phyloP scores from a whole-genome alignment of 2,888 invertebrate species.

The Spialia ferax region DNA sequence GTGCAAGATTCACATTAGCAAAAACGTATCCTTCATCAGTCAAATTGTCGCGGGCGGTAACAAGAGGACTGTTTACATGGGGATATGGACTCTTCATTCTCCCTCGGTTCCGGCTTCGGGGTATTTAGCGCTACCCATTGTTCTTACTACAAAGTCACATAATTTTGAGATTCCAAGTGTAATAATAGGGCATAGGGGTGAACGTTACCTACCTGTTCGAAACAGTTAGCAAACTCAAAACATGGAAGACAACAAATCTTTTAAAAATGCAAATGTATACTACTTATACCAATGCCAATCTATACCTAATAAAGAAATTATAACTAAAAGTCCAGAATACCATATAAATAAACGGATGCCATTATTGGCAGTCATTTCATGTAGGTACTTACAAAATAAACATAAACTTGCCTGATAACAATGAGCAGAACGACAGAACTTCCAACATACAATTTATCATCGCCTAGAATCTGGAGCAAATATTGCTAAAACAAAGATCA shows the following conservation, averaged over 20 bases:
- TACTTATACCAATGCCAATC: too few species aligned
- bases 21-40: too few species aligned
- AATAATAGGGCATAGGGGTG: slow-evolving; percentile 8
- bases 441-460: slow-evolving; percentile 32
- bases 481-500: slow-evolving; percentile 34
- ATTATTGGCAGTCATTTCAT: slow-evolving; percentile 10
- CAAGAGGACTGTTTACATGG: slow-evolving; percentile 28
- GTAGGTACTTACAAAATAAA: slow-evolving; percentile 3
- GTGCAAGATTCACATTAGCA: slow-evolving; percentile 11
- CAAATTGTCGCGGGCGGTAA: too few species aligned
- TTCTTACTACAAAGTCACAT: slow-evolving; percentile 9
- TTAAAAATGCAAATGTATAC: too few species aligned
- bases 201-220: background rate
- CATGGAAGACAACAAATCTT: background rate
- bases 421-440: slow-evolving; percentile 19
- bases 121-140: slow-evolving; percentile 25
- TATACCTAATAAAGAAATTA: too few species aligned
- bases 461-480: slow-evolving; percentile 27
- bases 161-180: background rate
- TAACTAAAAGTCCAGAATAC: background rate
- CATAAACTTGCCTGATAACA: slow-evolving; percentile 17
- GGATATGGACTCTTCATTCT: slow-evolving; percentile 19
- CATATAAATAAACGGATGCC: background rate
- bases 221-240: background rate
- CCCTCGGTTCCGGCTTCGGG: slow-evolving; percentile 36